phyloP scores from a whole-genome alignment of 2,113 vertebrate genomes.

The Brachypodius melanocephalos region DNA sequence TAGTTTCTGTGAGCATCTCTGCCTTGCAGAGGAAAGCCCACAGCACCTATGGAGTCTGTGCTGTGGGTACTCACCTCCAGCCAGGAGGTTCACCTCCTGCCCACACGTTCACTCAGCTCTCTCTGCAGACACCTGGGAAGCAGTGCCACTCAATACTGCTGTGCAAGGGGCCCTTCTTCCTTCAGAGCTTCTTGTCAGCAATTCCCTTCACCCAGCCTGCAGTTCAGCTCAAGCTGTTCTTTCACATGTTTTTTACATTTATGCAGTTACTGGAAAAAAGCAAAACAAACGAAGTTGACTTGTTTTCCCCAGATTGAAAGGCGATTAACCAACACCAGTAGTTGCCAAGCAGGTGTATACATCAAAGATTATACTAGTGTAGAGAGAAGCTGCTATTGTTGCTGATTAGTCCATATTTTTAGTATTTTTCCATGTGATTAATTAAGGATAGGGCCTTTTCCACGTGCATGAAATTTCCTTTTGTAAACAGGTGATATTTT shows the following conservation, averaged over 20 bases:
- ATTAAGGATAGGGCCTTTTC: slow-evolving; percentile 21
- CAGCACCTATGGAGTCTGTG: not conserved
- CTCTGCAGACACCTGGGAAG: not conserved
- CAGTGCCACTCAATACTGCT: not conserved
- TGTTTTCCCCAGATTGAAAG: not conserved
- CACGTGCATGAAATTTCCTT: not conserved
- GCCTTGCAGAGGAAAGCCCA: not conserved
- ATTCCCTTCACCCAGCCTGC: not conserved
- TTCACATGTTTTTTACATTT: not conserved
- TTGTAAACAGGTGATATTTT: slow-evolving; percentile 15
- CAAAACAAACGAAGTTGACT: not conserved
- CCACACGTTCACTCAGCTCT: not conserved
- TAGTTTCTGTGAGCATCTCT: not conserved
- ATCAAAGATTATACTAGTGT: not conserved
- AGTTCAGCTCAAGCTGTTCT: not conserved
- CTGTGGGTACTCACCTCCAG: not conserved
- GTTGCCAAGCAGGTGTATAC: slow-evolving; percentile 1
- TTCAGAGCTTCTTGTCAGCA: not conserved
- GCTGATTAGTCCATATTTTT: not conserved
- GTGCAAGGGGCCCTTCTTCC: accelerated
- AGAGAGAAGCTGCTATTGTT: not conserved
- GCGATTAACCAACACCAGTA: not conserved
- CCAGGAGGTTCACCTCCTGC: accelerated
- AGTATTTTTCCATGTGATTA: slow-evolving; percentile 21
- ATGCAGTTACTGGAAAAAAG: not conserved